A percentile compares a stretch with the other conserved stretches of the same genome.
Conservation (phyloP, 2,113 vertebrate species). For the Arvicanthis niloticus region DNA sequence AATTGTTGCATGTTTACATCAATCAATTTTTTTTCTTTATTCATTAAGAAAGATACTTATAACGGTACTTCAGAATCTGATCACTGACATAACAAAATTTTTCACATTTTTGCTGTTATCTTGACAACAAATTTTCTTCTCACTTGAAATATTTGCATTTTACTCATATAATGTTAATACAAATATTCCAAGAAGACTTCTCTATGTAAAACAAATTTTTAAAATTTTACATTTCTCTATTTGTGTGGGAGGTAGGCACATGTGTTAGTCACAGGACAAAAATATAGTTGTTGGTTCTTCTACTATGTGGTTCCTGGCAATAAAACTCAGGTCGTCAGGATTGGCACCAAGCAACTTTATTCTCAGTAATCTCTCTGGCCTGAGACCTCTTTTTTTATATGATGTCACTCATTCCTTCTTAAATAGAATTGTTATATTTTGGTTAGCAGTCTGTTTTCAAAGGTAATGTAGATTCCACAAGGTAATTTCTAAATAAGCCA, state of each 20-base stretch:
- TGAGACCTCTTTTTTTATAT: neutral
- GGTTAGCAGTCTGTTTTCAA: constrained; percentile 21
- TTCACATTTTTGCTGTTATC: neutral
- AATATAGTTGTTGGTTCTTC: neutral
- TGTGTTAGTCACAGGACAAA: neutral
- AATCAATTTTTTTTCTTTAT: neutral
- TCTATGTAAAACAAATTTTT: neutral
- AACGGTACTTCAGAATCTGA: neutral
- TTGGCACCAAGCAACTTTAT: neutral
- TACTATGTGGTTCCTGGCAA: neutral
- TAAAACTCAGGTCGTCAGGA: neutral
- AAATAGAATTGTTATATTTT: constrained; percentile 40
- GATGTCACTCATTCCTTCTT: constrained; percentile 19
- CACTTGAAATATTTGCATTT: constrained; percentile 51
- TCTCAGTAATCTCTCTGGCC: neutral
- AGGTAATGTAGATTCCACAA: constrained; percentile 27
- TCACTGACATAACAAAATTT: neutral
- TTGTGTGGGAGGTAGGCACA: neutral
- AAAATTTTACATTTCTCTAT: neutral
- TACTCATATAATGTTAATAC: neutral
- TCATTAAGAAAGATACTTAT: neutral
- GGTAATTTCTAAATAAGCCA: constrained; percentile 30
- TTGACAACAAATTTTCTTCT: constrained; percentile 38
- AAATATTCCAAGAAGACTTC: neutral
- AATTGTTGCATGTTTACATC: neutral